Evolutionary conservation across 2,797 vertebrate genomes (phyloP).

Genomic region (Acanthurus tractus): DNA sequence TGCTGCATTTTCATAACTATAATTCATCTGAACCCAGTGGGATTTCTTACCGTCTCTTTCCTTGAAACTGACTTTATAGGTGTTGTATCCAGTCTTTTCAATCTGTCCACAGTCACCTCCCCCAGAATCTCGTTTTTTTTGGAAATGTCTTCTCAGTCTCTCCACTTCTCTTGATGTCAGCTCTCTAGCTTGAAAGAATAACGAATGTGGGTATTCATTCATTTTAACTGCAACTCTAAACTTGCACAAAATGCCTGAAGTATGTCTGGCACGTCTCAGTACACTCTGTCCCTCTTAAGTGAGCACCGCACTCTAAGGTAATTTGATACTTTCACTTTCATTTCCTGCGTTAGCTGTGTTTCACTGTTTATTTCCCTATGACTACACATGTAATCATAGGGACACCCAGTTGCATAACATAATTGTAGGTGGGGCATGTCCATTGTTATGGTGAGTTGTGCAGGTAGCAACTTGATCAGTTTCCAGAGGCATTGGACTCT

Average conservation of each 20-base stretch:
- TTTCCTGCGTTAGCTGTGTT: fast-evolving
- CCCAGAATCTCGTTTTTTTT: slow-evolving; percentile 56
- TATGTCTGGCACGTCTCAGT: fast-evolving
- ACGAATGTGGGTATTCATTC: slow-evolving; percentile 39
- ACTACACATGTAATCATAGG: not conserved
- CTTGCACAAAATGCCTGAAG: not conserved
- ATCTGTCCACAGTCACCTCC: slow-evolving; percentile 69
- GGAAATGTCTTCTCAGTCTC: slow-evolving; percentile 64
- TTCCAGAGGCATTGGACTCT: no score
- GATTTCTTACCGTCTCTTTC: slow-evolving; percentile 53
- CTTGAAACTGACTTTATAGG: slow-evolving; percentile 62
- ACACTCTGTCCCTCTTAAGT: fast-evolving
- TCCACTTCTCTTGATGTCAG: slow-evolving; percentile 39
- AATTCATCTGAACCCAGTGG: not conserved
- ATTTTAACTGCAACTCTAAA: slow-evolving; percentile 31
- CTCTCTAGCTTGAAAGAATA: slow-evolving; percentile 69
- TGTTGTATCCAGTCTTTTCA: slow-evolving; percentile 21
- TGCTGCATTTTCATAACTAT: not conserved
- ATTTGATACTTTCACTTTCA: slow-evolving; percentile 23
- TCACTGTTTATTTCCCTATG: fast-evolving
- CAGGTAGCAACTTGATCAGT: no score
- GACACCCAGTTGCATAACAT: not conserved
- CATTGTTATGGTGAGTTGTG: not conserved
- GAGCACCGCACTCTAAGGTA: fast-evolving
- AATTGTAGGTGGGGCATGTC: not conserved